Evolutionary conservation across 2,888 invertebrate genomes (phyloP).

Genomic region (Halictus ligatus): DNA sequence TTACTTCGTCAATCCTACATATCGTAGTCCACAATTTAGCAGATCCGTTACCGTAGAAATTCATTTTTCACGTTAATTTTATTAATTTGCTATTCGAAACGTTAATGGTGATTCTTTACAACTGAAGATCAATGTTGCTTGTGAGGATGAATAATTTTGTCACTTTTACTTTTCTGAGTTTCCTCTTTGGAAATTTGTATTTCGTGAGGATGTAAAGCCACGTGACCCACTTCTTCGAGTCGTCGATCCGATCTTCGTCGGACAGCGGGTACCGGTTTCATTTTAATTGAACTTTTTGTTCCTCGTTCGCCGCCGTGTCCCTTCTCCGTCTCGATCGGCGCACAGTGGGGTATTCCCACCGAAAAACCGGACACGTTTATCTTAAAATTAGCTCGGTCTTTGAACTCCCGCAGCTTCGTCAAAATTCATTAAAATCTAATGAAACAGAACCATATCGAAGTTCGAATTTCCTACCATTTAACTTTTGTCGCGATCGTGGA

Average conservation of each 20-base stretch:
- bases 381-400: neutral
- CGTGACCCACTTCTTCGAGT: constrained; percentile 39
- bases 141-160: neutral
- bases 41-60: too few species aligned
- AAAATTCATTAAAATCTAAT: neutral
- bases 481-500: too few species aligned
- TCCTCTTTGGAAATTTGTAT: neutral
- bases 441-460: neutral
- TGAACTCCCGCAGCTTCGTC: too few species aligned
- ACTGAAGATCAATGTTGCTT: too few species aligned
- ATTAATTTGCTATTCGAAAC: too few species aligned
- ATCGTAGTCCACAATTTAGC: too few species aligned
- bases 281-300: constrained; percentile 54
- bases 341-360: neutral
- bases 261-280: constrained; percentile 58
- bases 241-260: constrained; percentile 24
- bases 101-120: too few species aligned
- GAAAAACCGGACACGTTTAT: neutral
- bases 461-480: too few species aligned
- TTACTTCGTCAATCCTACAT: too few species aligned
- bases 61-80: too few species aligned
- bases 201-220: neutral
- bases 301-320: constrained; percentile 1
- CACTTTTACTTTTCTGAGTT: too few species aligned
- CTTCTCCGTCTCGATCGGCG: constrained; percentile 17